A percentile compares a stretch with the other conserved stretches of the same genome.
Evolutionary conservation across 2,888 invertebrate species (phyloP).

Genomic region (Trissolcus brochymenae): DNA sequence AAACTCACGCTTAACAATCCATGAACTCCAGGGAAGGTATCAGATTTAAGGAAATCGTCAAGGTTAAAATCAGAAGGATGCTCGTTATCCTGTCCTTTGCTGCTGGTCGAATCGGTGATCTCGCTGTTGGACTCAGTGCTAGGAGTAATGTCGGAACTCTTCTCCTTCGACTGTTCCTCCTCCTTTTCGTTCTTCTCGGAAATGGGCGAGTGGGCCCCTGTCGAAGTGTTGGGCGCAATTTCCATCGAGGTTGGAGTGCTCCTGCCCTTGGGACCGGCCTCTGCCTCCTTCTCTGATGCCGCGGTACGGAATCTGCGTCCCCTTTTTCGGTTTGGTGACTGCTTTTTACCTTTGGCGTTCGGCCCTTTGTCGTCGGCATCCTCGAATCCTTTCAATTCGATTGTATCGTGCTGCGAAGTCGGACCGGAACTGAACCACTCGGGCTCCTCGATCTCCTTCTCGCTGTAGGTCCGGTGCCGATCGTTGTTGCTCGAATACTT

Average conservation of each 20-base stretch:
- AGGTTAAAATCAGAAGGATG: conserved; percentile 82
- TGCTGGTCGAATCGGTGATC: conserved; percentile 60
- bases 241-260: conserved; percentile 75
- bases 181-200: conserved; percentile 69
- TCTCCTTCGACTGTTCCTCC: conserved; percentile 60
- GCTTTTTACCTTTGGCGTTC: conserved; percentile 61
- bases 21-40: conserved; percentile 85
- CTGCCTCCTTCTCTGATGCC: conserved; percentile 10
- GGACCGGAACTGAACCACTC: conserved; percentile 95
- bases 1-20: conserved; percentile 82
- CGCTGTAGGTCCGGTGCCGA: conserved; percentile 78
- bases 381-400: conserved; percentile 95
- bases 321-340: conserved; percentile 68
- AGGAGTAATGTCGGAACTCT: conserved; percentile 58
- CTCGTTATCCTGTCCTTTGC: conserved; percentile 60
- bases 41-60: conserved; percentile 90
- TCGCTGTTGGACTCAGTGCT: conserved; percentile 60
- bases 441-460: conserved; percentile 84
- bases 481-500: conserved; percentile 76
- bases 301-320: conserved; percentile 6
- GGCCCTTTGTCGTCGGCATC: conserved; percentile 79
- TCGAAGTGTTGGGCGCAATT: conserved; percentile 63
- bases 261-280: conserved; percentile 69
- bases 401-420: conserved; percentile 92
- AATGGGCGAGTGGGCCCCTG: conserved; percentile 73